A percentile compares a stretch with the other conserved stretches of the same genome.
phyloP scores from a whole-genome alignment of 2,797 vertebrate genomes.

The Melanotaenia pygmaea region DNA sequence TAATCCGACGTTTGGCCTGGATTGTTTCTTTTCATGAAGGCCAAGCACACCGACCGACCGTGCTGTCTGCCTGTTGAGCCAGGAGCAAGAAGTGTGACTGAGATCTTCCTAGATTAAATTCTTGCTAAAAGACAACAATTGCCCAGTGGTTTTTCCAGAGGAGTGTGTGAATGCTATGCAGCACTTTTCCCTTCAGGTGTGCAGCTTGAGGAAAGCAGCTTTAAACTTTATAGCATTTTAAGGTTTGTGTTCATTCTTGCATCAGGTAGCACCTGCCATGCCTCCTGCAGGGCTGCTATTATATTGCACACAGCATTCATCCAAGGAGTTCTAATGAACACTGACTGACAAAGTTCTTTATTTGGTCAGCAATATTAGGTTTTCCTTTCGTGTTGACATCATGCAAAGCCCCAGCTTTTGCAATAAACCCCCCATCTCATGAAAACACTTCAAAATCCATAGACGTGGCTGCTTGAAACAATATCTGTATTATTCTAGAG shows the following conservation, averaged over 20 bases:
- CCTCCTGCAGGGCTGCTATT: constrained; percentile 17
- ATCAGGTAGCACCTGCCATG: constrained; percentile 51
- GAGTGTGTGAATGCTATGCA: constrained; percentile 9
- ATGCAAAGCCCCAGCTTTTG: constrained; percentile 34
- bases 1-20: not conserved
- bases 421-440: constrained; percentile 27
- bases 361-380: constrained; percentile 33
- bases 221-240: constrained; percentile 11
- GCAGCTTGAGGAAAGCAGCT: constrained; percentile 13
- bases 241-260: constrained; percentile 3
- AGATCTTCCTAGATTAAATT: constrained; percentile 48
- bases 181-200: constrained; percentile 3
- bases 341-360: constrained; percentile 44
- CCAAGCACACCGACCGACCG: constrained; percentile 18
- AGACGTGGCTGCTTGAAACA: constrained; percentile 49
- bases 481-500: constrained; percentile 39
- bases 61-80: constrained; percentile 37
- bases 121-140: constrained; percentile 26
- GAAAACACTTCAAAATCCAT: constrained; percentile 40
- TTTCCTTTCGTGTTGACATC: constrained; percentile 34
- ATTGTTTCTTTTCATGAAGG: not conserved
- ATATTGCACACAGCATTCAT: not conserved
- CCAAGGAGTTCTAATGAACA: constrained; percentile 31
- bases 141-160: constrained; percentile 1
- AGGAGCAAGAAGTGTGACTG: constrained; percentile 29